Conservation (phyloP, 2,113 vertebrate genomes). For the Oplegnathus fasciatus region DNA sequence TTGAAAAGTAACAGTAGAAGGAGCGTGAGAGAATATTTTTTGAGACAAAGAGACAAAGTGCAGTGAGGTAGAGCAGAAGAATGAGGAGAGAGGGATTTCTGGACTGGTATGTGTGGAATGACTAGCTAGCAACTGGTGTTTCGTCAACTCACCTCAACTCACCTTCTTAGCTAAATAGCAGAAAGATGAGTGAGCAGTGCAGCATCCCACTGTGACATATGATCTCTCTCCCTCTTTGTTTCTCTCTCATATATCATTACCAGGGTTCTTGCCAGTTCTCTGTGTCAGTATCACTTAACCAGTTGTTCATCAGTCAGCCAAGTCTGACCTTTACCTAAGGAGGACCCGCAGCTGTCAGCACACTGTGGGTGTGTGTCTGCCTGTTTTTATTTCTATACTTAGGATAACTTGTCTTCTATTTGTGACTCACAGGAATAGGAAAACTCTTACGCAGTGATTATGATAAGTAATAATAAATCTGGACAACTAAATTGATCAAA, state of each 20-base stretch:
- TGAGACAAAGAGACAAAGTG: background rate
- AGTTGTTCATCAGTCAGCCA: constrained; percentile 16
- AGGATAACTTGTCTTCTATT: too few species aligned
- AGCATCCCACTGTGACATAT: constrained; percentile 7
- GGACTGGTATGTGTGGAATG: constrained; percentile 25
- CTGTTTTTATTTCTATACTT: background rate
- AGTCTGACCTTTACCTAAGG: background rate
- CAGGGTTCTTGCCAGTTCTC: background rate
- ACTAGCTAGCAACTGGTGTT: background rate
- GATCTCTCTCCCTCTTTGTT: background rate
- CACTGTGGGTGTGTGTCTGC: background rate
- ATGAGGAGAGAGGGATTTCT: constrained; percentile 7
- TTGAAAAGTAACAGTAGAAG: background rate
- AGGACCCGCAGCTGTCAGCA: background rate
- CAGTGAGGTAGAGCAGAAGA: background rate
- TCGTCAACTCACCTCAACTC: too few species aligned
- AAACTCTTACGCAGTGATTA: background rate
- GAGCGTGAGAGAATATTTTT: too few species aligned
- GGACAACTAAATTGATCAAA: background rate
- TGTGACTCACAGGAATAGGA: too few species aligned
- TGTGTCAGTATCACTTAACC: constrained; percentile 3
- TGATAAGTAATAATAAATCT: background rate
- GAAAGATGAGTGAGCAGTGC: too few species aligned
- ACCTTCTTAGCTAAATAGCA: too few species aligned
- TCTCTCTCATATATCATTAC: constrained; percentile 1